Percentiles rank a stretch among this genome's conserved stretches.
Conservation (phyloP, 2,113 vertebrate species). For the Passerina amoena region DNA sequence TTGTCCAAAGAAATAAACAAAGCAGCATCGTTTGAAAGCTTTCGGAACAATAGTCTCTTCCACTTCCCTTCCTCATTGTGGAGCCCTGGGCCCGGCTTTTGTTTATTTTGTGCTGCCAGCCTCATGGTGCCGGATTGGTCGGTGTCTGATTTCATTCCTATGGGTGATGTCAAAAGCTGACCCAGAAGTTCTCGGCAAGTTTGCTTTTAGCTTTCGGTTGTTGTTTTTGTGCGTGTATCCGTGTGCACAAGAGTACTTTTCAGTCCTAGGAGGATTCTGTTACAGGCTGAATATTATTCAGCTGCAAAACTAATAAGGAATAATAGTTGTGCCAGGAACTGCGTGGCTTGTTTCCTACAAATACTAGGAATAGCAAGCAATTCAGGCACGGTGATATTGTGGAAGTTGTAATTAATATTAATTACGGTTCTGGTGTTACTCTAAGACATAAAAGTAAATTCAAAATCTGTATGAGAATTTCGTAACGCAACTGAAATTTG, state of each 20-base stretch:
- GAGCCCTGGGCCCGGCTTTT: slow-evolving; percentile 61
- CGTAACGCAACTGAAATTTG: neutral
- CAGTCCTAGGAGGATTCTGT: slow-evolving; percentile 52
- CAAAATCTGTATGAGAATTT: neutral
- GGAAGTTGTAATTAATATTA: slow-evolving; percentile 30
- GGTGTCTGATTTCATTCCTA: slow-evolving; percentile 68
- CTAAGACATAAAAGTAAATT: neutral
- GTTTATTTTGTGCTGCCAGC: slow-evolving; percentile 63
- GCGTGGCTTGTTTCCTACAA: slow-evolving; percentile 12
- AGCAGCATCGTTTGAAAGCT: slow-evolving; percentile 57
- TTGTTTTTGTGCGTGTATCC: slow-evolving; percentile 56
- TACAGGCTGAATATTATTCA: slow-evolving; percentile 51
- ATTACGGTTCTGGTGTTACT: neutral
- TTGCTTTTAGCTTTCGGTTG: slow-evolving; percentile 63
- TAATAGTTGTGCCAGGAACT: slow-evolving; percentile 37
- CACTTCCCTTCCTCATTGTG: slow-evolving; percentile 62
- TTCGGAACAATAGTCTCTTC: slow-evolving; percentile 62
- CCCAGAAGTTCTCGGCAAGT: slow-evolving; percentile 66
- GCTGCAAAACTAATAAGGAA: slow-evolving; percentile 37
- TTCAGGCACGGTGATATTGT: neutral
- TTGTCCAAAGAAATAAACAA: slow-evolving; percentile 58
- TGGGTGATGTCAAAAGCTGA: slow-evolving; percentile 68
- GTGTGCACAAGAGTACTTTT: slow-evolving; percentile 46
- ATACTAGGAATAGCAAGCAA: neutral
- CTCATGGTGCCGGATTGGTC: slow-evolving; percentile 53